These are phyloP conservation scores for Masnerella sp. DNA, from an alignment of 2,888 invertebrate genomes.

Conservation along the genomic window DNA sequence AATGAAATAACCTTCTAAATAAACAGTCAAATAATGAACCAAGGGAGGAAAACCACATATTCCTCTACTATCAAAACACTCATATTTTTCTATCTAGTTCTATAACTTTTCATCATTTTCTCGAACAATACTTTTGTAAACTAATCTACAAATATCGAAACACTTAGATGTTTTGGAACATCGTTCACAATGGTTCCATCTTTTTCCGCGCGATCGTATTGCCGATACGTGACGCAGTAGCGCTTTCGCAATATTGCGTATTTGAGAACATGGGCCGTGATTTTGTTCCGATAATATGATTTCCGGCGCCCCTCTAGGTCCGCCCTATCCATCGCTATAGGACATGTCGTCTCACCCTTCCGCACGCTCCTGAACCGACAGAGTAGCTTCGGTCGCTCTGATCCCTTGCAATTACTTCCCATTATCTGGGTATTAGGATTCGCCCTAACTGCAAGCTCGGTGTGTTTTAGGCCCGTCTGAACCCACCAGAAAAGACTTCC, in stretches of 20 bases:
- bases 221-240: conserved; percentile 48
- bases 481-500: conserved; percentile 47
- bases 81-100: too few relatives aligned
- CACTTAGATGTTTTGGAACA: too few relatives aligned
- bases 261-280: conserved; percentile 74
- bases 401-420: conserved; percentile 78
- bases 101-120: too few relatives aligned
- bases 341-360: conserved; percentile 63
- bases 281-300: conserved; percentile 75
- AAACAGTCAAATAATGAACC: too few relatives aligned
- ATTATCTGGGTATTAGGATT: conserved; percentile 78
- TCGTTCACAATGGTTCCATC: too few relatives aligned
- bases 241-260: conserved; percentile 68
- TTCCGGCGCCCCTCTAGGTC: conserved; percentile 66
- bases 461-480: conserved; percentile 71
- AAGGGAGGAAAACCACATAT: too few relatives aligned
- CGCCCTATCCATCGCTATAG: conserved; percentile 61
- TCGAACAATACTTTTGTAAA: too few relatives aligned
- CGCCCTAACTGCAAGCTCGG: conserved; percentile 75
- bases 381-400: conserved; percentile 74
- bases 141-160: too few relatives aligned
- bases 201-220: conserved; percentile 39
- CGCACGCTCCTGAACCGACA: conserved; percentile 62
- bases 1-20: too few relatives aligned
- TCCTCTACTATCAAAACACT: too few relatives aligned